These are phyloP conservation scores for Acanthopleura granulata DNA, from an alignment of 2,888 invertebrate genomes.

Conservation along the genomic window DNA sequence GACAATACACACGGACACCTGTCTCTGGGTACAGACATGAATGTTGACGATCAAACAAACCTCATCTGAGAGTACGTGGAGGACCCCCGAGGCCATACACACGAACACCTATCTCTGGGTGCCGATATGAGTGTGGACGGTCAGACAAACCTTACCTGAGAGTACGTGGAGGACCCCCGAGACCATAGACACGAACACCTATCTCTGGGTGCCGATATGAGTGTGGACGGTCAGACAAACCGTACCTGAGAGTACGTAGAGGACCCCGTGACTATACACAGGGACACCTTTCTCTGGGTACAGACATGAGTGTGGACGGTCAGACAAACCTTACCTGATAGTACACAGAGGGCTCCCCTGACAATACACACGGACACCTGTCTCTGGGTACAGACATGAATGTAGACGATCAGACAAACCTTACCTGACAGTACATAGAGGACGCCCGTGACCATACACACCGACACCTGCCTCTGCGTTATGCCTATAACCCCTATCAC, in stretches of 20 bases:
- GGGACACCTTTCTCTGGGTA: slow-evolving; percentile 91
- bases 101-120: too few species aligned
- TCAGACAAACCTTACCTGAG: not conserved
- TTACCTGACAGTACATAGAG: slow-evolving; percentile 93
- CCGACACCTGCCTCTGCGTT: slow-evolving; percentile 91
- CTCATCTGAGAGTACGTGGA: too few species aligned
- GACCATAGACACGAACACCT: too few species aligned
- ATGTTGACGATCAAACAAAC: too few species aligned
- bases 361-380: slow-evolving; percentile 94
- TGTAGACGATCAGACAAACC: slow-evolving; percentile 36
- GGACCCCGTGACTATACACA: slow-evolving; percentile 94
- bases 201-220: not conserved
- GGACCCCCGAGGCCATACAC: too few species aligned
- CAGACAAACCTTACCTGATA: slow-evolving; percentile 80
- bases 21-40: too few species aligned
- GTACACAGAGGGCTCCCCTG: slow-evolving; percentile 92
- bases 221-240: not conserved
- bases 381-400: slow-evolving; percentile 76
- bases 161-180: too few species aligned
- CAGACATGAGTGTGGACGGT: slow-evolving; percentile 20
- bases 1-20: too few species aligned
- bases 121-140: not conserved
- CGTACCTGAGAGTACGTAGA: slow-evolving; percentile 92
- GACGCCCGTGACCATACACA: slow-evolving; percentile 92
- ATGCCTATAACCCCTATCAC: slow-evolving; percentile 90